Base-by-base conservation (phyloP, 2,888 invertebrate genomes). In the Ichneumoninae sp. region DNA sequence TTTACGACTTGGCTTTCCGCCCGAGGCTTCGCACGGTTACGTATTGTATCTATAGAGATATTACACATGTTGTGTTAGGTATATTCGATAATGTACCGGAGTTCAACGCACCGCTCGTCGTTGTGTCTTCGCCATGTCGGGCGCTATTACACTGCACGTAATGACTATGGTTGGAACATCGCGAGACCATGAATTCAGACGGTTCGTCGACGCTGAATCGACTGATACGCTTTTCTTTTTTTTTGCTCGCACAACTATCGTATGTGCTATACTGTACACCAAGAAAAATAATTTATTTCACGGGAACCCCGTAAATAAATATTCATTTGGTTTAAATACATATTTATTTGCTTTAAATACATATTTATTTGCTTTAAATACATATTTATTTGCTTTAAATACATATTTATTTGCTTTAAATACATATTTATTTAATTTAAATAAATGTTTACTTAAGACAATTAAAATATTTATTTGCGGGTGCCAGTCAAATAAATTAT, bases 81-180 rank as follows among this genome's bases (percentile, higher is more conserved):
- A 57, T 68, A 36, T 68, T 40, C 47, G 16, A 60, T 80, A 57
- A 33, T 26, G 8, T 30, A 80, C 57, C 52, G 66, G 77, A 62
- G 83, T 83, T 83, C 83, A 83, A 80, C 76, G 83, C 72, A 80
- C 83, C 72, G 60, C 76, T 72, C 72, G 68, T 77, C 68, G 50
- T 36, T 57, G 26, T 72, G 76, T 69, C 72, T 72, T 74, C 71
- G 44, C 52, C 68, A 77, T 62, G 76, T 80, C 83, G 72, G 80
- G 69, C 72, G 76, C 44, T 72, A 60, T 72, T 77, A 80, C 80
- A 36, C 57, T 10, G 22, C 10, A 80, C 50, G 36, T 80, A 83
- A 83, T 76, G 80, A 80, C 72, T 72, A 76, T 72, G 52, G 50
- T 77, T 60, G 60, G 68, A 69, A 57, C 76, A 66, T 72, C 80